These are phyloP conservation scores for Drosophila vallismaia DNA, from an alignment of 2,888 invertebrate species.

Conservation along the genomic window DNA sequence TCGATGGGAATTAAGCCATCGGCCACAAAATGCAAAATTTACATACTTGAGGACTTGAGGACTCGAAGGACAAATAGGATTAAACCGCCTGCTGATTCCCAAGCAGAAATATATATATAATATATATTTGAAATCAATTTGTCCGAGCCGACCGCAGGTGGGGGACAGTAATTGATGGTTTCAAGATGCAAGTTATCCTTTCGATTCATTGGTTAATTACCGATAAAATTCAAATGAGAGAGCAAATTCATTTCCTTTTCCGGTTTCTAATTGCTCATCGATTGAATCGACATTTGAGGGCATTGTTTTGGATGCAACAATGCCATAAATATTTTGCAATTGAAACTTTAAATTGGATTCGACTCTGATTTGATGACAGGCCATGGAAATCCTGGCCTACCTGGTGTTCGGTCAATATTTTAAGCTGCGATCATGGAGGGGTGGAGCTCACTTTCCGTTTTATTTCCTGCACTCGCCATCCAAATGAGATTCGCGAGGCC, in stretches of 20 bases:
- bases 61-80: conserved; percentile 29
- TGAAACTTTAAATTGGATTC: not conserved
- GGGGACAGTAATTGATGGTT: conserved; percentile 36
- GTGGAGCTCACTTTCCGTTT: not conserved
- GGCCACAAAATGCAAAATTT: conserved; percentile 42
- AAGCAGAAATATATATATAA: conserved; percentile 4
- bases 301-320: not conserved
- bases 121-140: conserved; percentile 3
- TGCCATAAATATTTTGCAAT: not conserved
- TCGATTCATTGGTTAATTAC: conserved; percentile 30
- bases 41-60: conserved; percentile 15
- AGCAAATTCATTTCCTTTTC: not conserved
- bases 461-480: not conserved
- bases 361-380: no score
- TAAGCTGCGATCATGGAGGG: conserved; percentile 13
- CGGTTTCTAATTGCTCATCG: not conserved
- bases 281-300: not conserved
- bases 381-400: not conserved
- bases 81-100: conserved; percentile 26
- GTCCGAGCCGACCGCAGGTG: conserved; percentile 12
- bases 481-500: conserved; percentile 32
- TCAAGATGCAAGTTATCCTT: conserved; percentile 31
- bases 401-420: not conserved
- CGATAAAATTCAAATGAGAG: conserved; percentile 22
- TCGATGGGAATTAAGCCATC: conserved; percentile 41